These are phyloP conservation scores for Centrocercus urophasianus DNA, from an alignment of 2,113 vertebrate genomes.

Conservation along the genomic window DNA sequence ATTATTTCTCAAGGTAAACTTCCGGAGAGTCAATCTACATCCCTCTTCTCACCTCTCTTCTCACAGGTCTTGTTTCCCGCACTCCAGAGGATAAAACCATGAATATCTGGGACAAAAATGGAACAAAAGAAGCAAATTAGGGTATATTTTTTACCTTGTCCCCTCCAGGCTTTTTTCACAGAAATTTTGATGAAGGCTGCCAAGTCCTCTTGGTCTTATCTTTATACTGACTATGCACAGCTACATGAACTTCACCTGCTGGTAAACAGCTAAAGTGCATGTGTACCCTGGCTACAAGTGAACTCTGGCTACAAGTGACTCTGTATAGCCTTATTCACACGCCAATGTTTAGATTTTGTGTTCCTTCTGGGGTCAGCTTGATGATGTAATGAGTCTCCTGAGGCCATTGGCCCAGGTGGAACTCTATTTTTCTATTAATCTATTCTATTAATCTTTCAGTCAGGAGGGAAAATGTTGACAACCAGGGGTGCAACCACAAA, in stretches of 20 bases:
- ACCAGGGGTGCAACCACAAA: not conserved
- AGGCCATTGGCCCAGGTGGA: not conserved
- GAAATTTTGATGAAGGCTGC: not conserved
- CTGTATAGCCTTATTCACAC: not conserved
- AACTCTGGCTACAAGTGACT: too few species aligned
- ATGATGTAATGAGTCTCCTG: not conserved
- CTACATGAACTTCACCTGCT: not conserved
- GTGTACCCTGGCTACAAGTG: not conserved
- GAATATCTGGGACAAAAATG: not conserved
- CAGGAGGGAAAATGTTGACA: not conserved
- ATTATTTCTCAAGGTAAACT: constrained; percentile 24
- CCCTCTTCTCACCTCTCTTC: not conserved
- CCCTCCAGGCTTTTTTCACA: fast-evolving
- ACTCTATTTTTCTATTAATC: not conserved
- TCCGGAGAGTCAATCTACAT: not conserved
- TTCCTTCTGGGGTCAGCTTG: not conserved
- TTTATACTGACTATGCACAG: not conserved
- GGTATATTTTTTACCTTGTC: not conserved
- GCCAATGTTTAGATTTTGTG: not conserved
- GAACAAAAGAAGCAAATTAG: not conserved
- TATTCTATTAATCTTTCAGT: not conserved
- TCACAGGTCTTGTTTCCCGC: not conserved
- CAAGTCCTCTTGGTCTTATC: not conserved
- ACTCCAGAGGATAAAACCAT: not conserved
- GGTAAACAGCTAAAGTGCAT: not conserved